Percentiles rank a stretch among this genome's conserved stretches.
phyloP scores from a whole-genome alignment of 1,140 invertebrate genomes.

The Medauroidea extradentata region DNA sequence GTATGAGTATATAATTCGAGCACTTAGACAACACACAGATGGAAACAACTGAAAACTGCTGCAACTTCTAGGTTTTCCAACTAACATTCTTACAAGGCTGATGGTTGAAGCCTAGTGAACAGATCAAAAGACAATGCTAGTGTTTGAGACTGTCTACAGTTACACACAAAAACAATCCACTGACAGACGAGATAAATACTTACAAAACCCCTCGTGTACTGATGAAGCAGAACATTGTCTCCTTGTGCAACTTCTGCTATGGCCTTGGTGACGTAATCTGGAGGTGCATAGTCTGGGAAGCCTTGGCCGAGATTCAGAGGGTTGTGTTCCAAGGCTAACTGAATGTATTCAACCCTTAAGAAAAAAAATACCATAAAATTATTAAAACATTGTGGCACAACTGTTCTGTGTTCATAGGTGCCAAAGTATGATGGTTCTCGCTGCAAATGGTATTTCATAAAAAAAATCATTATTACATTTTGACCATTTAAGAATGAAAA shows the following conservation, averaged over 20 bases:
- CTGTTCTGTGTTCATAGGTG: not conserved
- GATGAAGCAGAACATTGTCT: constrained; percentile 76
- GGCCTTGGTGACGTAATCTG: constrained; percentile 76
- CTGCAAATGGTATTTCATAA: not conserved
- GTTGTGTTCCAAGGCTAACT: constrained; percentile 80
- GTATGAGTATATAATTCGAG: no score
- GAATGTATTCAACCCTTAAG: constrained; percentile 91
- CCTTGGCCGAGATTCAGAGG: constrained; percentile 96
- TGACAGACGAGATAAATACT: no score
- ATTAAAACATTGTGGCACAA: constrained; percentile 4
- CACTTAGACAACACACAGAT: no score
- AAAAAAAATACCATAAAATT: constrained; percentile 22
- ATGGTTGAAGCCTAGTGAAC: no score
- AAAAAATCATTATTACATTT: not conserved
- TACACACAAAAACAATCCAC: no score
- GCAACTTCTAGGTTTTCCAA: no score
- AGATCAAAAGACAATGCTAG: no score
- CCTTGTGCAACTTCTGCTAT: constrained; percentile 62
- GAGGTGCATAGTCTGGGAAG: constrained; percentile 91
- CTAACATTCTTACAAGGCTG: no score
- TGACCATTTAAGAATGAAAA: not conserved
- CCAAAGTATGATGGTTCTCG: no score
- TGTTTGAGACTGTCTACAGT: no score
- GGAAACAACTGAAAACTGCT: no score
- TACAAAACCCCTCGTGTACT: constrained; percentile 88